Evolutionary conservation across 2,113 vertebrate genomes (phyloP), one percentile per base, ranked within the genome.

Genomic region (Falcunculus frontatus): DNA sequence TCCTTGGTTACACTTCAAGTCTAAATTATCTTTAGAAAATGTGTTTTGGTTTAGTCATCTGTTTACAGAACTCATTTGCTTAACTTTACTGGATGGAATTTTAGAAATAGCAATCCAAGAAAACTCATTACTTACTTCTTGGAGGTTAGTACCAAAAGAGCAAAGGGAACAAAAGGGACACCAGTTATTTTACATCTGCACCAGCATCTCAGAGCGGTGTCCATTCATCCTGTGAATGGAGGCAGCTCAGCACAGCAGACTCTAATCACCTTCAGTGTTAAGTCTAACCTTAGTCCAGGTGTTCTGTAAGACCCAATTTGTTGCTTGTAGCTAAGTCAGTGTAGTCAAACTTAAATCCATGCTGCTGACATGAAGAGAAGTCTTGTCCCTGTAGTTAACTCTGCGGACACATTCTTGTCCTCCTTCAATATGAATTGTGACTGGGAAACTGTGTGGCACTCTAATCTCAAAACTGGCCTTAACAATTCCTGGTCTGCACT

Each of bases 21-120:
- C 42, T 67, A 78, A 90, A 94, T 64, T 75, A 56, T 90, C 82
- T 81, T 90, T 64, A 77, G 64, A 90, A 92, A 94, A 85, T 86
- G 13, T 93, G 30, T 70, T 86, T 96, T 96, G n/a, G 16, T 80
- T 92, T 92, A 96, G 64, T 85, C 44, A 81, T 92, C 60, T 92
- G 68, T 64, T 91, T 85, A 93, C 30, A 67, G 50, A 92, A 67
- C 22, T 17, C 52, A 81, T 90, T 95, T 92, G 21, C 67, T 69
- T 85, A 47, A 59, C 56, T 89, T 63, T 47, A 52, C 33, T 84
- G 59, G 39, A 35, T 70, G 68, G 76, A 92, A 93, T 81, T 94
- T 84, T 78, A 55, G 79, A 95, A 94, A 84, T 32, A 7, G n/a
- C 33, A 55, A 37, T 63, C 27, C 62, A 63, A 93, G 79, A 55